phyloP scores from a whole-genome alignment of 30 jellyfish, hydroid and myxozoan genomes.

The Hydractinia symbiolongicarpus region DNA sequence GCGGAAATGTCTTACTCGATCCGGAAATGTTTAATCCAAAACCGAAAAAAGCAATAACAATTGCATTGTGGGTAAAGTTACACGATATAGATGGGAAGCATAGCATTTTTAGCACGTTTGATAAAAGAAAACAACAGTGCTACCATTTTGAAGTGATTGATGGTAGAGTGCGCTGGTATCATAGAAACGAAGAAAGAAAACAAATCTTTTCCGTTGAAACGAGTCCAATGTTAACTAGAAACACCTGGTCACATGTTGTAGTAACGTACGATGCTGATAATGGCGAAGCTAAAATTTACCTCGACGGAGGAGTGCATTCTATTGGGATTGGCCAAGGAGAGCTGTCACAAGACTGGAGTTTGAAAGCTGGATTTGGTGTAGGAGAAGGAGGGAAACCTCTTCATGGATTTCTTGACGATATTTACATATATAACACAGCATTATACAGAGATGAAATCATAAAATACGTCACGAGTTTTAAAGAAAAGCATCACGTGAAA shows the following conservation, averaged over 20 bases:
- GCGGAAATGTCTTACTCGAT: constrained; percentile 86
- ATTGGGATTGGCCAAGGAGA: constrained; percentile 82
- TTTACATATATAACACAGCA: constrained; percentile 72
- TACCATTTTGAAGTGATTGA: constrained; percentile 52
- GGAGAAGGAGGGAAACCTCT: constrained; percentile 74
- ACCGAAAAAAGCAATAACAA: constrained; percentile 80
- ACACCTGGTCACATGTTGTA: constrained; percentile 76
- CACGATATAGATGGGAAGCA: constrained; percentile 64
- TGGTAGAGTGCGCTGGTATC: constrained; percentile 82
- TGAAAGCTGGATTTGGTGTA: constrained; percentile 92
- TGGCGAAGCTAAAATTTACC: constrained; percentile 88
- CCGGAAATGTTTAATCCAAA: constrained; percentile 75
- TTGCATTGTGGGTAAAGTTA: constrained; percentile 82
- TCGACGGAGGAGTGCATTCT: constrained; percentile 66
- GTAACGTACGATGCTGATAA: constrained; percentile 75
- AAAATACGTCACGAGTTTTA: constrained; percentile 59
- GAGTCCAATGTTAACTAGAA: constrained; percentile 40
- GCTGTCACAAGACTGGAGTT: constrained; percentile 82
- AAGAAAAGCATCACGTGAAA: constrained; percentile 36
- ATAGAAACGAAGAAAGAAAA: constrained; percentile 60
- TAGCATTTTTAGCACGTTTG: constrained; percentile 70
- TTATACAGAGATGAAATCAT: constrained; percentile 54
- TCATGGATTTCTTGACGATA: constrained; percentile 78
- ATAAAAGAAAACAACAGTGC: constrained; percentile 50
- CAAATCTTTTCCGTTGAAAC: constrained; percentile 65